Percentiles rank a stretch among this genome's conserved stretches.
Conservation (phyloP, 2,113 vertebrate genomes). For the Periophthalmodon schlosseri region DNA sequence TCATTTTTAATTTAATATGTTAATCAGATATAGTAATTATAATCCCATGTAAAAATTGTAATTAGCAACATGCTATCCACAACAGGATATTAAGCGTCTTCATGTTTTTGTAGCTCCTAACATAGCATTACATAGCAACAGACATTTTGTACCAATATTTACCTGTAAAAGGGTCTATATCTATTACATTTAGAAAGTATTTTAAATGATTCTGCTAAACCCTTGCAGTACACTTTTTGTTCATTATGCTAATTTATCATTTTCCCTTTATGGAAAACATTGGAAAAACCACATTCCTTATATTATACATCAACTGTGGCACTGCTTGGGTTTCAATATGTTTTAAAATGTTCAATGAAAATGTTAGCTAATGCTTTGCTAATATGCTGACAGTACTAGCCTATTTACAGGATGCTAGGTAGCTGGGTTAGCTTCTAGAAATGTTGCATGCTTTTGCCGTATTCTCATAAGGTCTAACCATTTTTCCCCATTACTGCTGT, state of each 20-base stretch:
- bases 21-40: no score
- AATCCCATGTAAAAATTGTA: no score
- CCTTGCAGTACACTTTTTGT: slow-evolving; percentile 79
- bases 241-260: slow-evolving; percentile 54
- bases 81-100: not conserved
- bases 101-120: not conserved
- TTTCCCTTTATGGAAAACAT: slow-evolving; percentile 76
- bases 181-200: slow-evolving; percentile 47
- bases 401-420: slow-evolving; percentile 9
- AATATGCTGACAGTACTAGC: slow-evolving; percentile 14
- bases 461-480: slow-evolving; percentile 85
- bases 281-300: slow-evolving; percentile 42
- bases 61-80: no score
- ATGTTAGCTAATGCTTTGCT: slow-evolving; percentile 15
- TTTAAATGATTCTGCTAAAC: slow-evolving; percentile 72
- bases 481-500: slow-evolving; percentile 87
- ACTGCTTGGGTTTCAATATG: slow-evolving; percentile 79
- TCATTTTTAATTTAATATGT: no score
- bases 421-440: slow-evolving; percentile 44
- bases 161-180: slow-evolving; percentile 24
- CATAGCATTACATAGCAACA: not conserved
- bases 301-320: slow-evolving; percentile 55
- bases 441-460: slow-evolving; percentile 81
- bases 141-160: not conserved
- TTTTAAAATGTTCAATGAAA: slow-evolving; percentile 36